Evolutionary conservation across 2,797 vertebrate species (phyloP).

Genomic region (Petrocephalus schoutedeni): DNA sequence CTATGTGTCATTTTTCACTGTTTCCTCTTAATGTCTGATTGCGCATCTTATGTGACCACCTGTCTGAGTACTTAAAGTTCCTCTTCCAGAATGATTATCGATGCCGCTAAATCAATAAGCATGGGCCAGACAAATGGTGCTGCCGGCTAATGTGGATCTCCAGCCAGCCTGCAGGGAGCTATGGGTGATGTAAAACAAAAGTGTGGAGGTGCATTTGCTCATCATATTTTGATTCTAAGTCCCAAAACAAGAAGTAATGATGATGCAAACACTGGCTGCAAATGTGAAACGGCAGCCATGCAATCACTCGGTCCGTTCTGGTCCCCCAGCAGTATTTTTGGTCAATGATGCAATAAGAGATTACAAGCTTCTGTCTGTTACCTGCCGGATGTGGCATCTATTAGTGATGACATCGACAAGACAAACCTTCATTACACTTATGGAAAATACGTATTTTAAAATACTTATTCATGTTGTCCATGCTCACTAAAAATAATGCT

Average conservation of each 20-base stretch:
- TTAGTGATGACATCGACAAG: neutral
- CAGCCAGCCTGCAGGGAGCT: neutral
- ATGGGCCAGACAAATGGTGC: neutral
- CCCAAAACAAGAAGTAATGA: neutral
- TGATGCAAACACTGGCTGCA: slow-evolving; percentile 18
- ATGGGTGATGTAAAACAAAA: neutral
- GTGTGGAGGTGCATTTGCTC: neutral
- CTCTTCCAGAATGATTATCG: neutral
- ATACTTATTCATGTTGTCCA: neutral
- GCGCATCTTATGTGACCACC: neutral
- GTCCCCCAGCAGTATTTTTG: neutral
- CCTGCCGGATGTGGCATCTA: neutral
- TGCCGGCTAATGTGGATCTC: neutral
- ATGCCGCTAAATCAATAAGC: neutral
- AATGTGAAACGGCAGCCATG: neutral
- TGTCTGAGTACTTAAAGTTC: neutral
- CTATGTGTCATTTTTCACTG: neutral
- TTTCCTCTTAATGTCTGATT: neutral
- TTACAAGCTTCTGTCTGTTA: neutral
- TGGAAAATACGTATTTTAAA: neutral
- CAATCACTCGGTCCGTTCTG: neutral
- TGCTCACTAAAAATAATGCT: neutral
- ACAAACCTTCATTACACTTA: neutral
- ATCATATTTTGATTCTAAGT: neutral
- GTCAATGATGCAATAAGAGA: slow-evolving; percentile 10